These are phyloP conservation scores for Cranoglanis bouderius DNA, from an alignment of 2,113 vertebrate genomes.

Conservation along the genomic window DNA sequence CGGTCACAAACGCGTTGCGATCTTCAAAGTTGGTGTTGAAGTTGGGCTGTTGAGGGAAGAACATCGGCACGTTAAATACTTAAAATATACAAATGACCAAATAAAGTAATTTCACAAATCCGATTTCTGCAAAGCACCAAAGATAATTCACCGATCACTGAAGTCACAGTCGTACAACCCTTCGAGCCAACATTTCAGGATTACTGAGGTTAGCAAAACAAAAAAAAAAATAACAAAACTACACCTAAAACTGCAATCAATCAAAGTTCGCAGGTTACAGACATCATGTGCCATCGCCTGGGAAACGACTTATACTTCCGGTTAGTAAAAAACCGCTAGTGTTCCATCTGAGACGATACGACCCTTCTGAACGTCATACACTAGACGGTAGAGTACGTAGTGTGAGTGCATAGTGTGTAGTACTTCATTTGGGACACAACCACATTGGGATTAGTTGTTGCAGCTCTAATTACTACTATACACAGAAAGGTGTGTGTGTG, in stretches of 20 bases:
- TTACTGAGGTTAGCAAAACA: neutral
- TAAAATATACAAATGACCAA: neutral
- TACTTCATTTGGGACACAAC: too few species aligned
- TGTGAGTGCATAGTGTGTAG: too few species aligned
- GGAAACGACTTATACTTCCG: too few species aligned
- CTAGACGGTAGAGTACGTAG: too few species aligned
- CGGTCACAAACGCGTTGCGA: conserved; percentile 96
- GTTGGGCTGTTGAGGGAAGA: conserved; percentile 81
- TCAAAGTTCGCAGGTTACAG: too few species aligned
- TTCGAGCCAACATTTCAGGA: neutral
- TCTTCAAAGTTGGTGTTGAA: conserved; percentile 99
- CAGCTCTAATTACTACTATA: too few species aligned
- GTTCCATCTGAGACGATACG: too few species aligned
- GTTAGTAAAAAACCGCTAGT: too few species aligned
- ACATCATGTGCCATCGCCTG: too few species aligned
- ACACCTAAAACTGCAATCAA: too few species aligned
- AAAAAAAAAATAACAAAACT: too few species aligned
- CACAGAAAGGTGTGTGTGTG: neutral
- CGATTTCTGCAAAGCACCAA: neutral
- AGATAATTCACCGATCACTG: neutral
- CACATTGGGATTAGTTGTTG: neutral
- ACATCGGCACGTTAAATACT: neutral
- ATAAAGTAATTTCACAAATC: neutral
- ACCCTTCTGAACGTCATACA: too few species aligned
- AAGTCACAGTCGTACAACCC: fast-evolving